Evolutionary conservation across 92 coral and sea anemone species (phyloP).

Genomic region (Metridium senile): DNA sequence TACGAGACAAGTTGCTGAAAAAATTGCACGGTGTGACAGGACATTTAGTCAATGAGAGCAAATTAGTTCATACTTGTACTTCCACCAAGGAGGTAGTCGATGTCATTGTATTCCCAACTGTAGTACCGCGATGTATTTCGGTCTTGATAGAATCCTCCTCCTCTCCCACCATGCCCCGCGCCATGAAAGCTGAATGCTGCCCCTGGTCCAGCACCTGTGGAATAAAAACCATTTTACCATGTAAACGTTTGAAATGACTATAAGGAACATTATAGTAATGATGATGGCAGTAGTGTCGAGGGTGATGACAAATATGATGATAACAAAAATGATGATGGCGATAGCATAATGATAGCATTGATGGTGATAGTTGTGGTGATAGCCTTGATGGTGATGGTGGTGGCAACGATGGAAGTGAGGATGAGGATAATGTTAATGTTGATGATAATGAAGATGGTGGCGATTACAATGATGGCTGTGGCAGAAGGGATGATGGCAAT

Average conservation of each 20-base stretch:
- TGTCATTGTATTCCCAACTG: constrained; percentile 78
- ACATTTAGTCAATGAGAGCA: too few relatives aligned
- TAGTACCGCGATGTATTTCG: constrained; percentile 63
- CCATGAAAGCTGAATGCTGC: constrained; percentile 79
- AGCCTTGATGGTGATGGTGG: not conserved
- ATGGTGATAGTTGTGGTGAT: not conserved
- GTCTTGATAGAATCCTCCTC: constrained; percentile 84
- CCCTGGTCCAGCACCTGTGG: constrained; percentile 92
- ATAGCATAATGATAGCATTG: not conserved
- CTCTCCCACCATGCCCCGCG: constrained; percentile 93
- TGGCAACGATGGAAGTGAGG: not conserved
- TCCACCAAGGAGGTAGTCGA: constrained; percentile 71
- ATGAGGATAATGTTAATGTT: not conserved
- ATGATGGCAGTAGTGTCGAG: not conserved
- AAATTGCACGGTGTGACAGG: too few relatives aligned
- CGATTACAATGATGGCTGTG: not conserved
- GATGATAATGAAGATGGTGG: not conserved
- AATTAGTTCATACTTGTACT: constrained; percentile 66
- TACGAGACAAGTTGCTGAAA: too few relatives aligned
- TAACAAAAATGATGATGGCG: not conserved
- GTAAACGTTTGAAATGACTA: not conserved
- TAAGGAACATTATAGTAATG: not conserved
- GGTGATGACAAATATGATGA: not conserved
- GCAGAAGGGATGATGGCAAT: not conserved
- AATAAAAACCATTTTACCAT: not conserved